phyloP scores from a whole-genome alignment of 92 coral and sea anemone genomes.

The Pocillopora grandis region DNA sequence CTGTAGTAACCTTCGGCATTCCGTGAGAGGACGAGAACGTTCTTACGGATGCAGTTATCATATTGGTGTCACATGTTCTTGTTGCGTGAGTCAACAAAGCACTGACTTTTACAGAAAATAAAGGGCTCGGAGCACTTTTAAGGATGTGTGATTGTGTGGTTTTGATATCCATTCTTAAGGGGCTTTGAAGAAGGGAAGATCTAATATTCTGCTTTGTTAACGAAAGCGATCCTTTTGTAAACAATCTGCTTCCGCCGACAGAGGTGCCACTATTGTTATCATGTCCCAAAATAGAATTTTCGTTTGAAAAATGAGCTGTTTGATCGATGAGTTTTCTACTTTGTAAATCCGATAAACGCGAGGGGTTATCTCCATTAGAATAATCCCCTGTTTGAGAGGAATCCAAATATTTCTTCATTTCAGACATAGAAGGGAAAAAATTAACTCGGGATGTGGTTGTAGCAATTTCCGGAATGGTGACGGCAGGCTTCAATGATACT shows the following conservation, averaged over 20 bases:
- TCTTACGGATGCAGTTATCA: neutral
- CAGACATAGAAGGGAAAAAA: neutral
- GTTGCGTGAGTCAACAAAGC: neutral
- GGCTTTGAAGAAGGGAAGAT: neutral
- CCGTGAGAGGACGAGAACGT: neutral
- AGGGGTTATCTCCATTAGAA: neutral
- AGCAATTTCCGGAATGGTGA: slow-evolving; percentile 13
- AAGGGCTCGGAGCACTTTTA: neutral
- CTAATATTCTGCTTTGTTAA: neutral
- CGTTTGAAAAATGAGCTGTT: slow-evolving; percentile 23
- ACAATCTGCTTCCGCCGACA: slow-evolving; percentile 7
- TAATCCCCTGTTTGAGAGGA: slow-evolving; percentile 25
- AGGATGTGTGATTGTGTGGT: slow-evolving; percentile 16
- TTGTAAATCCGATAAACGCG: slow-evolving; percentile 13
- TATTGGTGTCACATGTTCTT: neutral
- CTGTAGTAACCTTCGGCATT: neutral
- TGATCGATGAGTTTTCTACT: neutral
- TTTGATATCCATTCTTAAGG: slow-evolving; percentile 7
- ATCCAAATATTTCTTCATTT: slow-evolving; percentile 9
- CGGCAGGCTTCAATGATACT: slow-evolving; percentile 8
- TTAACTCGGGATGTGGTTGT: slow-evolving; percentile 3
- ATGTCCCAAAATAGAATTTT: slow-evolving; percentile 19
- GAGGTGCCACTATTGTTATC: neutral
- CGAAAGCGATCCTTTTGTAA: slow-evolving; percentile 27
- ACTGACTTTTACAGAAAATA: neutral